Percentiles rank a stretch among this genome's conserved stretches.
Evolutionary conservation across 2,888 invertebrate species (phyloP).

Genomic region (Eupithecia tripunctaria): DNA sequence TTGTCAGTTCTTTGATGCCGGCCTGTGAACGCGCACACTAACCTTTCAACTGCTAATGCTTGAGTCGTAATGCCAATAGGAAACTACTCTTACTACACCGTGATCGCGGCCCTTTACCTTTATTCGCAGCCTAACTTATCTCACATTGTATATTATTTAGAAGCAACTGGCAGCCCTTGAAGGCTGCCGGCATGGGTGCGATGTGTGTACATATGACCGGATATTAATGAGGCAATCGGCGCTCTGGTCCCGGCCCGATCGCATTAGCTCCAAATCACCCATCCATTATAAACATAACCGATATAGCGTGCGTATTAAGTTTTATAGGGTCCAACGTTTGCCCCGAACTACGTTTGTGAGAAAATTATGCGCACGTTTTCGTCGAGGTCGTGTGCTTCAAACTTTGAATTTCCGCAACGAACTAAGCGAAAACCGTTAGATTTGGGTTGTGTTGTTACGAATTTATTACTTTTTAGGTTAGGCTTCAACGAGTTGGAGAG

Average conservation of each 20-base stretch:
- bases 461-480: not conserved
- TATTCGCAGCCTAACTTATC: no score
- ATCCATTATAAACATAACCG: slow-evolving; percentile 65
- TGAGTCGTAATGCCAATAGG: no score
- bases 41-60: no score
- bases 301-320: slow-evolving; percentile 53
- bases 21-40: no score
- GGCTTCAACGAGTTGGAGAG: not conserved
- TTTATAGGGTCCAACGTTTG: slow-evolving; percentile 51
- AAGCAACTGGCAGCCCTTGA: slow-evolving; percentile 26
- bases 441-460: not conserved
- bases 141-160: not conserved
- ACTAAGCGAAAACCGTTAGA: not conserved
- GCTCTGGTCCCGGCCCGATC: slow-evolving; percentile 36
- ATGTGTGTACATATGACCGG: slow-evolving; percentile 61
- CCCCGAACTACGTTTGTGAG: slow-evolving; percentile 14
- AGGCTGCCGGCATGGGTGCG: slow-evolving; percentile 15
- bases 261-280: slow-evolving; percentile 55
- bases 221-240: slow-evolving; percentile 74
- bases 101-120: no score
- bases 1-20: no score
- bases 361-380: slow-evolving; percentile 1
- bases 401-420: not conserved
- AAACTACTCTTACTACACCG: no score
- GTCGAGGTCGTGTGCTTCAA: not conserved